Base-by-base conservation (phyloP, 2,113 vertebrate genomes). In the Poecilia latipinna region DNA sequence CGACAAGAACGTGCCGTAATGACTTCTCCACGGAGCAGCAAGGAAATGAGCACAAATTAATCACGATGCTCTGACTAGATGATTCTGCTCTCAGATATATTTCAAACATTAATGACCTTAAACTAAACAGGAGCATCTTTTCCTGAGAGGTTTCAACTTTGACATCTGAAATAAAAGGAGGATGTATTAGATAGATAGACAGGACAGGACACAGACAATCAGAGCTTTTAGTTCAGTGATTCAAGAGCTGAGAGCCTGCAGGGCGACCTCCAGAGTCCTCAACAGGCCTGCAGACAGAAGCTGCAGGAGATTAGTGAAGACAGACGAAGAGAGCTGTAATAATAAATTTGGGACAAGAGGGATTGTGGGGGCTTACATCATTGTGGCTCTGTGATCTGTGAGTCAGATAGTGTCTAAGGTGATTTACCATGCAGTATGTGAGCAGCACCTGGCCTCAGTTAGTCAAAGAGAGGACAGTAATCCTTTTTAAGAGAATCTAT, bases 311-410 rank as follows among this genome's bases (percentile, higher is more conserved):
- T 79, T 78, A 74, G 33, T 35, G 37, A 69, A 69, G 64, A 29
- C 66, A 69, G 66, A 65, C 64, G 37, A 77, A 57, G 54, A 78
- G 74, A 61, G 71, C 71, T 75, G 75, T 65, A 64, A 75, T 75
- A 71, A 72, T 79, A 65, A 74, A 85, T 82, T 65, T 83, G 28
- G 78, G 74, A 75, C 75, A 69, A 12, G 51, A 74, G 65, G 81
- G 79, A 82, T 79, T 73, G 82, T 81, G 61, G 79, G 67, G 68
- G 68, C 71, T 80, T 80, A 81, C 83, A 75, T 79, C 68, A 61
- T 10, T 32, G 31, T 61, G 35, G n/a, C 33, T 65, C 64, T 68
- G 32, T 70, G 79, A 80, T 84, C 57, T 63, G 64, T 64, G 66
- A 67, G 57, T 77, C 75, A 77, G 83, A 88, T 82, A 67, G 68